Evolutionary conservation across 2,797 vertebrate genomes (phyloP), one percentile per base, ranked within the genome.

Genomic region (Chrosomus eos): DNA sequence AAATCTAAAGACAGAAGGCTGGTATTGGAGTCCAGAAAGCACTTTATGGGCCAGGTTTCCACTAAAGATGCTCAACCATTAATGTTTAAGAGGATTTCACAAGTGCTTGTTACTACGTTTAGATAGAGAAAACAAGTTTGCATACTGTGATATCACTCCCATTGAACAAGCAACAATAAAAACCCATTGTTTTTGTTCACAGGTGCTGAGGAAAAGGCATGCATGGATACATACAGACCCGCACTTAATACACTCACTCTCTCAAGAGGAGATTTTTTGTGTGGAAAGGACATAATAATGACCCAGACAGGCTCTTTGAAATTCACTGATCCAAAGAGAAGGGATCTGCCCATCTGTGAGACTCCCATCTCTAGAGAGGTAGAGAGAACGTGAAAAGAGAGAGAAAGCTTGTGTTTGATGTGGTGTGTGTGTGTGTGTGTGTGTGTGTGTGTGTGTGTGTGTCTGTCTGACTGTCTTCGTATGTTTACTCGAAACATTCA

Each of bases 11-110:
- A 48, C 66, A 60, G 21, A 55, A 51, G 55, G 48, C 45, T 60
- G 19, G 60, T 67, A 60, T 64, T 58, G 66, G 76, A 58, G 64
- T 78, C 38, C 90, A 89, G 89, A 81, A 89, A 92, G 88, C 94
- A 94, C 93, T 94, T 90, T 90, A 93, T 94, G 89, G 76, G 84
- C 89, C 90, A 89, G 86, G 87, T 89, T 89, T 77, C 91, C 91
- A 92, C 89, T 85, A 87, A 89, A 88, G 86, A 93, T 33, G 53
- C 26, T 78, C 58, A 74, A 80, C 26, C 26, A 80, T 9, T 40
- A 6, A 6, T 68, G 2, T 68, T 26, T 36, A 62, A 48, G 40
- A 62, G 11, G 36, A 14, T 67, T 80, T 36, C 13, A 23, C 7
- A 67, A 23, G 45, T 53, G 85, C 89, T 89, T 93, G 91, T 92